Percentiles rank a stretch among this genome's conserved stretches.
phyloP scores from a whole-genome alignment of 1,140 invertebrate species.

The Pemphigus obesinymphae region DNA sequence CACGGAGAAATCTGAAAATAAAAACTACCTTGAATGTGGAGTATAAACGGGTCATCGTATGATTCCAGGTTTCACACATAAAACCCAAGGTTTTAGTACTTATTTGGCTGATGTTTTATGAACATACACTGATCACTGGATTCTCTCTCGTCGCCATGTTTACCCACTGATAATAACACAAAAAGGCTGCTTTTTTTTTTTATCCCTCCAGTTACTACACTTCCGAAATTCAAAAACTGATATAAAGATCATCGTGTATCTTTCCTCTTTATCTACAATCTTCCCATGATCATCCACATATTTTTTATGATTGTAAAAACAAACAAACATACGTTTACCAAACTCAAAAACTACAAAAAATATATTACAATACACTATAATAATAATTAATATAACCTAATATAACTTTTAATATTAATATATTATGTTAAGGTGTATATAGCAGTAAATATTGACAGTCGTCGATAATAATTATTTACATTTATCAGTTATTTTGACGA shows the following conservation, averaged over 20 bases:
- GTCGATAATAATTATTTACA: too few species aligned
- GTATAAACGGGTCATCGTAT: neutral
- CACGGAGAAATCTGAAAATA: conserved; percentile 17
- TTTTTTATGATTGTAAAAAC: too few species aligned
- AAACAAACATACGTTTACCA: too few species aligned
- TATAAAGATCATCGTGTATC: neutral
- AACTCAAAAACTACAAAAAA: too few species aligned
- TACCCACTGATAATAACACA: neutral
- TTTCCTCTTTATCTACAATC: too few species aligned
- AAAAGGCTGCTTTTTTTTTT: neutral
- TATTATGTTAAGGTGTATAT: too few species aligned
- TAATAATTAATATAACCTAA: too few species aligned
- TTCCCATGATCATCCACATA: neutral
- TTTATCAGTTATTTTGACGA: too few species aligned
- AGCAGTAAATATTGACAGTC: too few species aligned
- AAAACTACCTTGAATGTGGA: neutral
- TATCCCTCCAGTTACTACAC: neutral
- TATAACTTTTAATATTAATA: too few species aligned
- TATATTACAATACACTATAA: too few species aligned
- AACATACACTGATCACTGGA: neutral
- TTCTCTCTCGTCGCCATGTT: neutral
- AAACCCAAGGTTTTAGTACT: neutral
- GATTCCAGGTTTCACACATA: neutral
- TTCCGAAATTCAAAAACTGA: neutral
- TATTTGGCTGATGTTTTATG: neutral